A percentile compares a stretch with the other conserved stretches of the same genome.
Evolutionary conservation across 2,113 vertebrate genomes (phyloP).

Genomic region (Trochalopteron elliotii): DNA sequence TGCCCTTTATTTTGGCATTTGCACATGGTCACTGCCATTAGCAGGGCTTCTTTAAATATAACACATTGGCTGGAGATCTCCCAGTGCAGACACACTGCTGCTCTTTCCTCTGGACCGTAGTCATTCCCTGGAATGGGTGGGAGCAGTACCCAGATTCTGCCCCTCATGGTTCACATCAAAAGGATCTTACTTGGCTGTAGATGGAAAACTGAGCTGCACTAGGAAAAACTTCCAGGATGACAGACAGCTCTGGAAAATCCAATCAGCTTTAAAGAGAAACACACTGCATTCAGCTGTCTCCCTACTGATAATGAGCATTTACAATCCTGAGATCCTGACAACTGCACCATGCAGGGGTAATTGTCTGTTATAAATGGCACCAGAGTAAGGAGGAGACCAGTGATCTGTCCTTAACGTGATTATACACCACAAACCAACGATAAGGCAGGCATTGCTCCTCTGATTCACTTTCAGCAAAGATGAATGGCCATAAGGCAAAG

Average conservation of each 20-base stretch:
- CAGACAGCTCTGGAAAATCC: slow-evolving; percentile 31
- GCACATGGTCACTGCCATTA: neutral
- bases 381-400: slow-evolving; percentile 23
- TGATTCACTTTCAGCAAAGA: slow-evolving; percentile 32
- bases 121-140: neutral
- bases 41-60: neutral
- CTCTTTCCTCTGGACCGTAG: neutral
- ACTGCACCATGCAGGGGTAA: slow-evolving; percentile 31
- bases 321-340: slow-evolving; percentile 28
- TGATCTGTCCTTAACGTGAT: slow-evolving; percentile 61
- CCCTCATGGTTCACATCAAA: neutral
- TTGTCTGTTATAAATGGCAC: slow-evolving; percentile 55
- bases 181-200: neutral
- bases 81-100: neutral
- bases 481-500: neutral
- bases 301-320: slow-evolving; percentile 41
- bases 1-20: neutral
- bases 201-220: neutral
- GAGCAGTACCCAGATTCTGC: neutral
- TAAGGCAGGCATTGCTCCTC: slow-evolving; percentile 27
- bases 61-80: neutral
- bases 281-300: slow-evolving; percentile 17
- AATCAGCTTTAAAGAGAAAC: slow-evolving; percentile 33
- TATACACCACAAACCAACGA: slow-evolving; percentile 42
- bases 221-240: neutral